Base-by-base conservation (phyloP, 2,888 invertebrate genomes). In the Ichneumoninae sp. region DNA sequence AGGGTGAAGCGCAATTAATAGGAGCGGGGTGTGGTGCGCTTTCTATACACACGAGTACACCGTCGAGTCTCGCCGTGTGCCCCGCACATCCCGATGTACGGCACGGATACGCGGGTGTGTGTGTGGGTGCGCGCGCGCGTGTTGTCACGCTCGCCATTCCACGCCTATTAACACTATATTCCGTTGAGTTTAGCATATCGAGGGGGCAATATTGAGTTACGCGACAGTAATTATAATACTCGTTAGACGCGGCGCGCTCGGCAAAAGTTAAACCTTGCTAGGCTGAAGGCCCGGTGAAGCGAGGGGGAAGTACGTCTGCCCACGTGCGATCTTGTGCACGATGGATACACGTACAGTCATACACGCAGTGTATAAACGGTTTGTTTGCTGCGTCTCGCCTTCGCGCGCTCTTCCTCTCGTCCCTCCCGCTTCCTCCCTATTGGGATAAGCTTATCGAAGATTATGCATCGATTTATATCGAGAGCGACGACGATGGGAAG, bases 1-100 rank as follows among this genome's bases (percentile, higher is more conserved):
- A 93, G 93, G 93, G 93, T 91, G 92, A 93, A 93, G 92, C 92
- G 93, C 93, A 93, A 93, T 93, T 93, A 93, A 93, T 93, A 93
- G 93, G 91, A 92, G 93, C 92, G 92, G 90, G 89, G 89, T 76
- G 65, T 47, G 69, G 65, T 75, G 72, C 80, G 82, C 76, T 69
- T 77, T 75, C 74, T 84, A 68, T 79, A 72, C 84, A 47, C 69
- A n/a, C 26, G 52, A 22, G 7, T 19, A 57, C 50, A 72, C 68
- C 33, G 40, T 47, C 26, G 19, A 40, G 10, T 10, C 7, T 16
- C 40, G 16, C 30, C 16, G 30, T 62, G 30, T 33, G 26, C 13
- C 4, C n/a, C n/a, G 62, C 52, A 71, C 10, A 54, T 65, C 68
- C 10, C 26, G 60, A 68, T 40, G 44, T n/a, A 40, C 3, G 16